Evolutionary conservation across 2,113 vertebrate genomes (phyloP).

Genomic region (Montifringilla adamsi): DNA sequence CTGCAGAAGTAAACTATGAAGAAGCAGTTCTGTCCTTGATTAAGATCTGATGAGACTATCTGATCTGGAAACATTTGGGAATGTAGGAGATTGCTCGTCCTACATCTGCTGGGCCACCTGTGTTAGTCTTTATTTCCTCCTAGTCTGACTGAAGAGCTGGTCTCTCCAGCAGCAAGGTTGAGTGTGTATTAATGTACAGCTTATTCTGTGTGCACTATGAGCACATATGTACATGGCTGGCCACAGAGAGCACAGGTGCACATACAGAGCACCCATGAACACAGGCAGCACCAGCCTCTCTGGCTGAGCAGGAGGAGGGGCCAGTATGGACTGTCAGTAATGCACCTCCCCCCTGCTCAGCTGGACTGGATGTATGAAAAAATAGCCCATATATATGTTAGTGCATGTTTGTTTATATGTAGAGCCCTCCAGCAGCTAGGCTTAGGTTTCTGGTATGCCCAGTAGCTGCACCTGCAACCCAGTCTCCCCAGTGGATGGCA

Average conservation of each 20-base stretch:
- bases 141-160: not conserved
- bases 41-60: not conserved
- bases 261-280: not conserved
- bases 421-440: not conserved
- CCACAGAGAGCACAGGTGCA: not conserved
- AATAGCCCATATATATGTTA: not conserved
- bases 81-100: not conserved
- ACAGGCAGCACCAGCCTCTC: not conserved
- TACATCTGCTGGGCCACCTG: not conserved
- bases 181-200: accelerated
- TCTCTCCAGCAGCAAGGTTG: not conserved
- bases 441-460: not conserved
- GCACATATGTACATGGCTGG: not conserved
- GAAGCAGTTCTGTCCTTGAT: not conserved
- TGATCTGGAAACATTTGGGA: not conserved
- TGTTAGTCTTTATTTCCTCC: not conserved
- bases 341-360: not conserved
- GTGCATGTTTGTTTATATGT: not conserved
- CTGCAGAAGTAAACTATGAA: not conserved
- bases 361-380: not conserved
- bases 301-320: not conserved
- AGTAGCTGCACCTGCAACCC: not conserved
- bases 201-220: not conserved
- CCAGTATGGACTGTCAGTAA: not conserved
- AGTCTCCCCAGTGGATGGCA: not conserved